phyloP scores from a whole-genome alignment of 2,888 invertebrate species.

The Anodontia alba region DNA sequence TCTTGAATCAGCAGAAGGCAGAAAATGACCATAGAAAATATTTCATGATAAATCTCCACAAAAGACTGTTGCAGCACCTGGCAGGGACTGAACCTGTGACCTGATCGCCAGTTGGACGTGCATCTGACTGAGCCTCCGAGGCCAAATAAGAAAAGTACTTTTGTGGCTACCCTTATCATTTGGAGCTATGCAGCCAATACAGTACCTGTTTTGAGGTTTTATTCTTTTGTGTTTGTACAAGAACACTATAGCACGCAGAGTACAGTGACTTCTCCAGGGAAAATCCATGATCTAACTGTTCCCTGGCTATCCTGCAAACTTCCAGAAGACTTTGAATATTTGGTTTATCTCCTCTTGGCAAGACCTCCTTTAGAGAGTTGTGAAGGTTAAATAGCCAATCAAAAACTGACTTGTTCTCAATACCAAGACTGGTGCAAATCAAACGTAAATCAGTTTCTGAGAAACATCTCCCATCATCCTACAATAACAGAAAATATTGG shows the following conservation, averaged over 20 bases:
- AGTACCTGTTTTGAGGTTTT: slow-evolving; percentile 62
- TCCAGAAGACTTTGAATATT: slow-evolving; percentile 88
- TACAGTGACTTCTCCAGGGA: slow-evolving; percentile 87
- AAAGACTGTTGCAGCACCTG: too few species aligned
- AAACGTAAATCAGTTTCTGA: slow-evolving; percentile 70
- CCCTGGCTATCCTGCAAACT: slow-evolving; percentile 82
- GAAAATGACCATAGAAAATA: too few species aligned
- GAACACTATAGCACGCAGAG: slow-evolving; percentile 87
- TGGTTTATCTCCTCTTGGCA: slow-evolving; percentile 86
- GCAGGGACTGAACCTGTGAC: too few species aligned
- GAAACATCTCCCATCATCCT: slow-evolving; percentile 79
- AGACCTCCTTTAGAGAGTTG: slow-evolving; percentile 55
- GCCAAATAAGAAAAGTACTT: too few species aligned
- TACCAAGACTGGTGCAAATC: slow-evolving; percentile 72
- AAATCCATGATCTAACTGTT: slow-evolving; percentile 89
- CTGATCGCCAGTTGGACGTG: too few species aligned
- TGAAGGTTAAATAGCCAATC: slow-evolving; percentile 75
- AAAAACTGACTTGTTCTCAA: slow-evolving; percentile 65
- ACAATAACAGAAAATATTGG: slow-evolving; percentile 32
- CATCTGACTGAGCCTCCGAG: too few species aligned
- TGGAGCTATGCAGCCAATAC: too few species aligned
- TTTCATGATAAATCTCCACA: too few species aligned
- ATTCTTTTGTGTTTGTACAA: slow-evolving; percentile 87
- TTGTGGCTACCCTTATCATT: too few species aligned
- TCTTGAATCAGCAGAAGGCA: too few species aligned